Conservation (phyloP, 1,140 invertebrate species). For the Leptoteleia sp. region DNA sequence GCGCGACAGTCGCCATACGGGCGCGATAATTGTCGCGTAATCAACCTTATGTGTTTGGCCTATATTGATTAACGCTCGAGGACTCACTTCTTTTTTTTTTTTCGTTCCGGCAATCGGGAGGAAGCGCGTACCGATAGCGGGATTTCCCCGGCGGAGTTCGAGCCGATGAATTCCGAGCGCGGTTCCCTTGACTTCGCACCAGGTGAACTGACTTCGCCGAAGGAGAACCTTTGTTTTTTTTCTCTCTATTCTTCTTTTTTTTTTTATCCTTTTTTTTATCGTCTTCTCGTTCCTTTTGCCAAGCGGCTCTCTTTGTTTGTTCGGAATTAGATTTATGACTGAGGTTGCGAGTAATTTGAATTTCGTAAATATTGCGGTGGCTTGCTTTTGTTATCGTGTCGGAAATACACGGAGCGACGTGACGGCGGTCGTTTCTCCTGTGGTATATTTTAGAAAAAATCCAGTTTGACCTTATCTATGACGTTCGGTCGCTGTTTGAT, state of each 20-base stretch:
- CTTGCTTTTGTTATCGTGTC: no score
- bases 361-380: no score
- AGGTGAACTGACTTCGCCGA: not conserved
- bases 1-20: constrained; percentile 70
- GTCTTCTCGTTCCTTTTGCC: no score
- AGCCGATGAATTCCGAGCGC: constrained; percentile 22
- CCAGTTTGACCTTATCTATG: no score
- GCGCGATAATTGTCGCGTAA: constrained; percentile 71
- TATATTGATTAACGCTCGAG: constrained; percentile 75
- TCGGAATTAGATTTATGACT: not conserved
- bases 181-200: constrained; percentile 18
- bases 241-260: no score
- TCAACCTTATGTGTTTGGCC: constrained; percentile 68
- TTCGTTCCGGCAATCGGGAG: constrained; percentile 12
- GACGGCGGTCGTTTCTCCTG: no score
- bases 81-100: no score
- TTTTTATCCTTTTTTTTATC: no score
- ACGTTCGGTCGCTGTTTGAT: no score
- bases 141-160: not conserved
- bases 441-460: no score
- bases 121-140: constrained; percentile 30
- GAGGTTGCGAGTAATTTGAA: constrained; percentile 3
- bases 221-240: constrained; percentile 18
- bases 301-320: no score
- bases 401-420: no score